phyloP scores from a whole-genome alignment of 2,113 vertebrate species.

The Phrynosoma platyrhinos region DNA sequence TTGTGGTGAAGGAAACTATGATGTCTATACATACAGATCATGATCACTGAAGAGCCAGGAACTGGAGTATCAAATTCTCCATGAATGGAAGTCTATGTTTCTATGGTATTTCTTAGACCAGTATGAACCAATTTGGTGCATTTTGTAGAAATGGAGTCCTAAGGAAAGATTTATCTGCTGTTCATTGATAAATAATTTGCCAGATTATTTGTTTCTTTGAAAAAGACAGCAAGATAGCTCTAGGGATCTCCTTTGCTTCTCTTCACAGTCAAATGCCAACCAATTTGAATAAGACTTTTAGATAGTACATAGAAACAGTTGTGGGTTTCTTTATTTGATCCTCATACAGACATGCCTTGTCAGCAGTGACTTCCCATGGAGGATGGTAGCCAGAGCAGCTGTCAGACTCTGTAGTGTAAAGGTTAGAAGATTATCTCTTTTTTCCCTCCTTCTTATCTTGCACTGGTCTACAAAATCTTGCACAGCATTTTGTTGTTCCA shows the following conservation, averaged over 20 bases:
- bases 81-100: not conserved
- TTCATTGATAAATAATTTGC: not conserved
- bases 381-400: conserved; percentile 27
- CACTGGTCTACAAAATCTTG: conserved; percentile 43
- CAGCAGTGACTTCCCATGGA: conserved; percentile 36
- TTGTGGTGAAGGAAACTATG: not conserved
- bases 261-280: not conserved
- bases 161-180: not conserved
- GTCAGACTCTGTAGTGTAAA: conserved; percentile 2
- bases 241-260: not conserved
- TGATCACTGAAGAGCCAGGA: not conserved
- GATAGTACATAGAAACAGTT: not conserved
- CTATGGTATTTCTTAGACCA: not conserved
- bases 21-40: not conserved
- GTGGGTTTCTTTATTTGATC: conserved; percentile 30
- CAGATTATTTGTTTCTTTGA: not conserved
- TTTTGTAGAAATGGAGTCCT: not conserved
- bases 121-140: not conserved
- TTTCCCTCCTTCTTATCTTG: conserved; percentile 10
- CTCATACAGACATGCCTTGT: not conserved
- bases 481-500: conserved; percentile 59
- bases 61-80: not conserved
- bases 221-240: not conserved
- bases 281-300: not conserved
- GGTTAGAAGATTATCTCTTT: conserved; percentile 43